These are phyloP conservation scores for Strigamia crassipes DNA, from an alignment of 2,888 invertebrate species.

Conservation along the genomic window DNA sequence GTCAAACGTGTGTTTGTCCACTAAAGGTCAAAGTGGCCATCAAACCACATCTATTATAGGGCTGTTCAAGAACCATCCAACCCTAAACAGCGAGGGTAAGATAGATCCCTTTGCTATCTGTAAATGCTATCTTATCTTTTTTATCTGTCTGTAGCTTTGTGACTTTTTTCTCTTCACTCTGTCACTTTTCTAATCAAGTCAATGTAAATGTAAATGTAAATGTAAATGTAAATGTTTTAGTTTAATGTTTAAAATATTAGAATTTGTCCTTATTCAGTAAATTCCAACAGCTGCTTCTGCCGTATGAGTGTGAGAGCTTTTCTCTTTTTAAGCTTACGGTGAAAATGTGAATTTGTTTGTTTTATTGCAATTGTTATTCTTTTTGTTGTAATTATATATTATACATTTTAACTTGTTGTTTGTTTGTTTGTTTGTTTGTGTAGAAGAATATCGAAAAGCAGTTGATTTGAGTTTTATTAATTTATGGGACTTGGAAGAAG, in stretches of 20 bases:
- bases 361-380: background rate
- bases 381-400: background rate
- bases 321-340: background rate
- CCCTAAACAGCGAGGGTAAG: slow-evolving; percentile 10
- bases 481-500: slow-evolving; percentile 59
- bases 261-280: background rate
- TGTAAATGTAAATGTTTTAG: background rate
- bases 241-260: background rate
- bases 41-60: slow-evolving; percentile 36
- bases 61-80: slow-evolving; percentile 30
- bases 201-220: background rate
- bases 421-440: slow-evolving; percentile 29
- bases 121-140: background rate
- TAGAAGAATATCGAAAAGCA: slow-evolving; percentile 54
- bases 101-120: background rate
- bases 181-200: background rate
- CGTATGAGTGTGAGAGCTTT: slow-evolving; percentile 2
- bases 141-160: background rate
- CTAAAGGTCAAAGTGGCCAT: slow-evolving; percentile 38
- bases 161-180: background rate
- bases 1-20: slow-evolving; percentile 35
- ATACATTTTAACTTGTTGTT: no score
- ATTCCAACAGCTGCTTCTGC: background rate
- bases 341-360: background rate
- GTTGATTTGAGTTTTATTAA: slow-evolving; percentile 54